These are phyloP conservation scores for Alosa sapidissima DNA, from an alignment of 2,797 vertebrate species.

Conservation along the genomic window DNA sequence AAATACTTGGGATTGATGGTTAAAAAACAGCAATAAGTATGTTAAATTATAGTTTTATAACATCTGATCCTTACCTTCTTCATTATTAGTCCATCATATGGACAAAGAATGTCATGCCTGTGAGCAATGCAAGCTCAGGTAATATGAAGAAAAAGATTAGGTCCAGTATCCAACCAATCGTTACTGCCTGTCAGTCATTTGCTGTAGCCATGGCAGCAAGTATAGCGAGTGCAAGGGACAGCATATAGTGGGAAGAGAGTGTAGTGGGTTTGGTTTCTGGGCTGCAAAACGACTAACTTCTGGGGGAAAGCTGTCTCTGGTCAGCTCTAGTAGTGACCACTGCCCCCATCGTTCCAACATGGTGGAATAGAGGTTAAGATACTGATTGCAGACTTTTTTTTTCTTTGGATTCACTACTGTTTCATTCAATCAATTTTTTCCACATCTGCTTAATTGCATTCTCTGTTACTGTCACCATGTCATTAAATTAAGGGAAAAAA, in stretches of 20 bases:
- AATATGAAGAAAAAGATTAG: neutral
- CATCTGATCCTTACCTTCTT: neutral
- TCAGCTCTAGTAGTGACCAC: neutral
- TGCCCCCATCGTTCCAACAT: neutral
- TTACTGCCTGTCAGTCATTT: neutral
- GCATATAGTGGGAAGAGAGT: neutral
- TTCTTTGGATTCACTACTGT: neutral
- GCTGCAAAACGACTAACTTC: neutral
- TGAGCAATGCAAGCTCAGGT: neutral
- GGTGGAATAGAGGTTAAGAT: neutral
- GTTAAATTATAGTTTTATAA: neutral
- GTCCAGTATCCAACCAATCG: neutral
- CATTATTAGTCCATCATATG: neutral
- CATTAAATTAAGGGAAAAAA: neutral
- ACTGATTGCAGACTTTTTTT: neutral
- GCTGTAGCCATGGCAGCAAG: slow-evolving; percentile 2
- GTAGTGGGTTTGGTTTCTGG: neutral
- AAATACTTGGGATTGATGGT: neutral
- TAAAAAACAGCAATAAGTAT: neutral
- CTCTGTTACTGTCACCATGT: neutral
- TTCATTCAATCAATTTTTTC: neutral
- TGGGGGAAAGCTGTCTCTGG: neutral
- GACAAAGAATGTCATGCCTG: neutral
- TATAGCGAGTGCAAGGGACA: neutral
- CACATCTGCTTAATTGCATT: neutral